Evolutionary conservation across 2,888 invertebrate genomes (phyloP).

Genomic region (Hesperia comma): DNA sequence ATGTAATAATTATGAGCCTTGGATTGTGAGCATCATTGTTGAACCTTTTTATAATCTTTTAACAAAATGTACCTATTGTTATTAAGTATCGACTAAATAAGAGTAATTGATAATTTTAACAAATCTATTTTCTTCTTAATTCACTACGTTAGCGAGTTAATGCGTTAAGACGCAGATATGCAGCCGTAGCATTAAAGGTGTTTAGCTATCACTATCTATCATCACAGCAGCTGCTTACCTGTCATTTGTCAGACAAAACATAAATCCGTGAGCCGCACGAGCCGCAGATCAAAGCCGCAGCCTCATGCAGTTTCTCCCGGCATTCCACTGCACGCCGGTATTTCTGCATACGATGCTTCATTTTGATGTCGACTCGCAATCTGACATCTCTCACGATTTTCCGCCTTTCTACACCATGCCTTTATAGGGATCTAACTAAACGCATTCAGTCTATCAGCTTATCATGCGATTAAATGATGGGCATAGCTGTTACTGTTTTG

Average conservation of each 20-base stretch:
- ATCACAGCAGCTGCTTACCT: too few relatives aligned
- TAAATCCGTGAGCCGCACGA: neutral
- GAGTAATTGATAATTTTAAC: too few relatives aligned
- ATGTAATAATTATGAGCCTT: too few relatives aligned
- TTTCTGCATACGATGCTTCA: constrained; percentile 50
- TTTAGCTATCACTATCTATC: too few relatives aligned
- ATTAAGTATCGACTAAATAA: too few relatives aligned
- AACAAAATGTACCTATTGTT: too few relatives aligned
- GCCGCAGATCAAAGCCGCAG: constrained; percentile 24
- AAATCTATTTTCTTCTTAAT: too few relatives aligned
- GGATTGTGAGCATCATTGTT: too few relatives aligned
- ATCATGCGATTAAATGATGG: constrained; percentile 14
- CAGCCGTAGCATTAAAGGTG: too few relatives aligned
- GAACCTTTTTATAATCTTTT: too few relatives aligned
- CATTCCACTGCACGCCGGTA: constrained; percentile 23
- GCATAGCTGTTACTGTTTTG: constrained; percentile 6
- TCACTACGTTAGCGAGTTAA: too few relatives aligned
- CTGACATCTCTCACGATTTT: constrained; percentile 70
- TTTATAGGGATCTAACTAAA: constrained; percentile 55
- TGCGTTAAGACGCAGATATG: too few relatives aligned
- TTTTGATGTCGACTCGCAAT: constrained; percentile 64
- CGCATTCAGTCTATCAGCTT: constrained; percentile 29
- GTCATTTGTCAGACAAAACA: neutral
- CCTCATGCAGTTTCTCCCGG: constrained; percentile 13
- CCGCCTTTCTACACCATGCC: constrained; percentile 66